Evolutionary conservation across 2,888 invertebrate species (phyloP).

Genomic region (Caradrina clavipalpis): DNA sequence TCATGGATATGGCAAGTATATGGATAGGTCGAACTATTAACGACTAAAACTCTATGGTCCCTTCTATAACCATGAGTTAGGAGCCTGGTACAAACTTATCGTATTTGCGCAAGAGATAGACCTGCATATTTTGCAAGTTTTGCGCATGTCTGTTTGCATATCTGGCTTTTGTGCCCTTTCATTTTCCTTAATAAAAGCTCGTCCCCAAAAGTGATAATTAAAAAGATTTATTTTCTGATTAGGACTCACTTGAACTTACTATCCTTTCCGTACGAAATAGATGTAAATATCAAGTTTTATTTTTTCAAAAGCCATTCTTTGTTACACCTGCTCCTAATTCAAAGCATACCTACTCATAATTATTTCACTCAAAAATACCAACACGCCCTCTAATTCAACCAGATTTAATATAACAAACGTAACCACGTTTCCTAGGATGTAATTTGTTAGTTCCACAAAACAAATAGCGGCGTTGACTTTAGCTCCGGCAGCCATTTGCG

Average conservation of each 20-base stretch:
- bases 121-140: too few species aligned
- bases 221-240: neutral
- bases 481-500: constrained; percentile 71
- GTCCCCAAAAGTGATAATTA: too few species aligned
- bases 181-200: too few species aligned
- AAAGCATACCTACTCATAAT: constrained; percentile 7
- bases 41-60: too few species aligned
- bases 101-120: too few species aligned
- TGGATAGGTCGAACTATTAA: too few species aligned
- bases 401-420: constrained; percentile 67
- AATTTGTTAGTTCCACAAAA: constrained; percentile 72
- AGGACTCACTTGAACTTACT: neutral
- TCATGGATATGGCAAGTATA: too few species aligned
- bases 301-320: neutral
- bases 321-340: neutral
- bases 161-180: neutral
- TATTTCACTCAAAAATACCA: neutral
- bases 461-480: constrained; percentile 71
- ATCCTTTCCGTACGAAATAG: neutral
- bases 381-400: constrained; percentile 43
- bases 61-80: too few species aligned
- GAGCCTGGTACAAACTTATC: too few species aligned
- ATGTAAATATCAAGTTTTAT: neutral
- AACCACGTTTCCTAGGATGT: constrained; percentile 64
- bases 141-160: neutral